Evolutionary conservation across 2,797 vertebrate genomes (phyloP), one percentile per base, ranked within the genome.

Genomic region (Scomberomorus guttatus): DNA sequence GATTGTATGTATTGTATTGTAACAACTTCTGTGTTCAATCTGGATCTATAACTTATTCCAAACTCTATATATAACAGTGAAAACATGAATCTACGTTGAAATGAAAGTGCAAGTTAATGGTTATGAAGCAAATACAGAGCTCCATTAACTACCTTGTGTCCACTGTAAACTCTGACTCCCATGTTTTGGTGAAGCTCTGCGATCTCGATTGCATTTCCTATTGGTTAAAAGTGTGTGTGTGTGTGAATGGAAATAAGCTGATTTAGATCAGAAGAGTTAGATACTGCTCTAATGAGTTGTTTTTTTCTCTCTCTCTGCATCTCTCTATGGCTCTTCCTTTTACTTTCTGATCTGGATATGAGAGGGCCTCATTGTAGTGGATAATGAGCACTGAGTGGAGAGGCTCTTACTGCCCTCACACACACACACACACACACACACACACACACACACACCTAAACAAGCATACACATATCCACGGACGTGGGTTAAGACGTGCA

Each of bases 371-470:
- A 62, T 57, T 87, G 77, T 62, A 22, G 83, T 79, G 74, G 82
- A 86, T 88, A 92, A 92, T 82, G 72, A 91, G 74, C 72, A 3
- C 52, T 56, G 74, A 82, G 79, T 79, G 76, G 65, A 89, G 83
- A 86, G 84, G 77, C 82, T 81, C 58, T 82, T 32, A 69, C 58
- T 20, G 64, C 59, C 65, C 55, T 71, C 64, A 57, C 46, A 57
- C 25, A 27, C 20, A 65, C 64, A 57, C 81, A 50, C 25, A 50
- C 17, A 20, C 46, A 50, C 46, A 50, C 18, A 20, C 13, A 51
- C 52, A 68, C 50, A 8, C 4, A 18, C 10, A 32, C 3, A 9
- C 42, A 9, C 54, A 56, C 5, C 10, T 11, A 57, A 37, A 44
- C 44, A 18, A 18, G 42, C 55, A 15, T 32, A 73, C 66, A 44